These are phyloP conservation scores for Ibidorhyncha struthersii DNA, from an alignment of 2,113 vertebrate species.

Conservation along the genomic window DNA sequence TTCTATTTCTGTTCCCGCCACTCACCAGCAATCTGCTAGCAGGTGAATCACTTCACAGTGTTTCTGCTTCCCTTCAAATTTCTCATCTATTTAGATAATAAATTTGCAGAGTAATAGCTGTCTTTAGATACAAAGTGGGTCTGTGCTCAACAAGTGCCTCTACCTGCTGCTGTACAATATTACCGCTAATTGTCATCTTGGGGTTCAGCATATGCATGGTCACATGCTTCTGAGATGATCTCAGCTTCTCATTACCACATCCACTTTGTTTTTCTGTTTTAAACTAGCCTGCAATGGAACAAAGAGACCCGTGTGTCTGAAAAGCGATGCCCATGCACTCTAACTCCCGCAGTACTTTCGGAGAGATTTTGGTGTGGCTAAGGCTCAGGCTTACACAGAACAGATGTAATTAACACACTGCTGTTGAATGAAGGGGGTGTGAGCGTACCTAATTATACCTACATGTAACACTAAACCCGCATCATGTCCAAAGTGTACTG, in stretches of 20 bases:
- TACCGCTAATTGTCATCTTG: background rate
- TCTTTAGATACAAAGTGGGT: background rate
- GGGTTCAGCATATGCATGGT: background rate
- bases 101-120: background rate
- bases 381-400: background rate
- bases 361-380: accelerated
- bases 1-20: background rate
- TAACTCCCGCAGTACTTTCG: background rate
- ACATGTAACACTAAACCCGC: background rate
- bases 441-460: background rate
- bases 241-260: background rate
- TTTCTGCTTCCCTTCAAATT: background rate
- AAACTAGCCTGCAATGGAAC: background rate
- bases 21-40: background rate
- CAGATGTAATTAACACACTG: background rate
- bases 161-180: background rate
- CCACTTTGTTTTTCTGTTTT: background rate
- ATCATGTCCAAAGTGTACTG: background rate
- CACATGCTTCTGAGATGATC: background rate
- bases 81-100: background rate
- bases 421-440: background rate
- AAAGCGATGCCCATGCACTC: accelerated
- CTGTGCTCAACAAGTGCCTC: background rate
- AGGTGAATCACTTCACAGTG: background rate
- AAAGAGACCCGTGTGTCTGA: accelerated